Base-by-base conservation (phyloP, 2,888 invertebrate species). In the Lomographa bimaculata region DNA sequence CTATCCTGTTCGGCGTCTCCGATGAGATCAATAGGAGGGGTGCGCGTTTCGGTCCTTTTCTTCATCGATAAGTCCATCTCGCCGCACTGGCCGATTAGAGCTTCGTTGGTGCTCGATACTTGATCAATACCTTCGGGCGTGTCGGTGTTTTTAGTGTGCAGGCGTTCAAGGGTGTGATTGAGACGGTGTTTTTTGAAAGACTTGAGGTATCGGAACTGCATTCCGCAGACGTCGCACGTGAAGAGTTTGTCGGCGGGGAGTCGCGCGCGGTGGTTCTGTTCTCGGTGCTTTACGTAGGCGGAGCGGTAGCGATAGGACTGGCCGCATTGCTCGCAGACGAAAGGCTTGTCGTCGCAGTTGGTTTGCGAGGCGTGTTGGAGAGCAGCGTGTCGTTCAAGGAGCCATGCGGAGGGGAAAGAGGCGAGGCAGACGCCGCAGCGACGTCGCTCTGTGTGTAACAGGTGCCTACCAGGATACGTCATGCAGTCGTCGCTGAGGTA, bases 271-370 rank as follows among this genome's bases (percentile, higher is more conserved):
- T 97, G 96, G 71, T 97, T 96, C 72, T 96, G 96, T 72, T 96
- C 96, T 33, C 96, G 92, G 71, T 97, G 96, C 69, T 89, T 89
- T 27, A 89, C 87, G 51, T 89, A 89, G 17, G 96, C 96, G 20
- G 96, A 96, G 43, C 96, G 91, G 77, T 96, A 97, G 55, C 95
- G 92, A 84, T 97, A 97, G 65, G 96, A 95, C 69, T 97, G 96
- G 2, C 96, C 96, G 76, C 96, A 97, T 73, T 96, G 96, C 66
- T 96, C 96, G 82, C 96, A 97, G 21, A 96, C 95, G 81, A 96
- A 96, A 6, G 96, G 96, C 67, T 96, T 97, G 75, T 96, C 96
- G 68, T 96, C 94, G 68, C 90, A 91, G 12, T 64, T 90, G 79
- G 78, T 74, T 66, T 68, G 91, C 59, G 70, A 95, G 40, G 96